Evolutionary conservation across 1,140 invertebrate species (phyloP), one percentile per base, ranked within the genome.

Genomic region (Euwallacea fornicatus): DNA sequence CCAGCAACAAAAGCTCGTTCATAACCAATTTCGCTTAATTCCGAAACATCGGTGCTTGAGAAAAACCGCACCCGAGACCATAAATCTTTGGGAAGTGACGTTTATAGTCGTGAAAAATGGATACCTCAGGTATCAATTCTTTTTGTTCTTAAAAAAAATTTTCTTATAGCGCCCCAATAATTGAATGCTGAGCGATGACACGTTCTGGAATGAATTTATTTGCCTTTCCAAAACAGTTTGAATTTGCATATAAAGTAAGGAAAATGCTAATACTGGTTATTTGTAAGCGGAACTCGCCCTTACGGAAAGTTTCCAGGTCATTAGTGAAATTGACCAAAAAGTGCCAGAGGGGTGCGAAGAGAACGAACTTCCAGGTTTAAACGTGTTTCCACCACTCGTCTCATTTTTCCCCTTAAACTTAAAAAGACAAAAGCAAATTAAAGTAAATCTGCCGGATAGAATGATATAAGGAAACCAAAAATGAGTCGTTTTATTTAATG

Each of bases 241-340:
- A 68, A 68, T 68, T 68, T 68, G 56, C 66, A 68, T 68, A 68
- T 68, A 68, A 68, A 68, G 56, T 60, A 59, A 59, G 55, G 66
- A 68, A 68, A 68, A 68, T 68, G 66, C 66, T 68, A 68, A 68
- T 68, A 60, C 50, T 33, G 66, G 66, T 60, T 68, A 68, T 68
- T 68, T 68, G 66, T 68, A 68, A 68, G 66, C 66, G 66, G 66
- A 68, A 68, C 66, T 68, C 47, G 66, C 55, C 66, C 66, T 68
- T 68, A 58, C 55, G 55, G 50, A 68, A 68, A 68, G 55, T 68
- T 68, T 68, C 66, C 66, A 68, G 66, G 66, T 68, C 66, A 68
- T 68, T 68, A 68, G 66, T 56, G 42, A 68, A 68, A 68, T 68
- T 68, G 66, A 59, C 66, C 66, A 59, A 60, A 68, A 68, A 68